Base-by-base conservation (phyloP, 2,888 invertebrate species). In the Sarcophaga caerulescens region DNA sequence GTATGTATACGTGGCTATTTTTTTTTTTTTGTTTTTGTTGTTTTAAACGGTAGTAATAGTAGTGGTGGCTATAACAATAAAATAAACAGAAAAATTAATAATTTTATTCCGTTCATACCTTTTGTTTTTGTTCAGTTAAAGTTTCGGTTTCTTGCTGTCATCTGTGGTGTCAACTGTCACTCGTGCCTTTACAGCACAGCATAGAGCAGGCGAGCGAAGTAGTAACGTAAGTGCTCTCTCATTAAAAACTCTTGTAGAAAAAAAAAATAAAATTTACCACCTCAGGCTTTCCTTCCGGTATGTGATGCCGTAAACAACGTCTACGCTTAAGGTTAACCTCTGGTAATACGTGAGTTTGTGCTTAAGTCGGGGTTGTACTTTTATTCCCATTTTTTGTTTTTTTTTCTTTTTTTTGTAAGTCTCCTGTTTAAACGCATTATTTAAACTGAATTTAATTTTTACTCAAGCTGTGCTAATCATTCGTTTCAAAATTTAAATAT, bases 361-460 rank as follows among this genome's bases (percentile, higher is more conserved):
- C 19, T 70, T 69, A 52, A 47, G 79, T 73, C 74, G 74, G 81
- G 81, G 45, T 70, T 78, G 59, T 74, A 63, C 80, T 52, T 5
- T 47, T 52, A 12, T 52, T 52, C 52, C 52, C 35, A 35, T 35
- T 35, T 35, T 35, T 35, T 10, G 8, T 0, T 35, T 35, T 8
- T 35, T 52, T 14, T 35, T 8, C 10, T 52, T 14, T 52, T 14
- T 52, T 52, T 70, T 47, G 5, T 12, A 21, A 70, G 65, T 71
- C 45, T 70, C 25, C 35, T 60, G 71, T 59, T 82, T 78, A 89
- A 91, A 89, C 90, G 89, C 89, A 91, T 91, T 92, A 92, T 90
- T 90, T 90, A 89, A 90, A 89, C 89, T 90, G 90, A 91, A 91
- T 92, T 91, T 89, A 89, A 89, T 91, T 91, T 91, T 89, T 89